Percentiles rank a stretch among this genome's conserved stretches.
These are phyloP conservation scores for Cromileptes altivelis DNA, from an alignment of 2,113 vertebrate genomes.

Conservation along the genomic window DNA sequence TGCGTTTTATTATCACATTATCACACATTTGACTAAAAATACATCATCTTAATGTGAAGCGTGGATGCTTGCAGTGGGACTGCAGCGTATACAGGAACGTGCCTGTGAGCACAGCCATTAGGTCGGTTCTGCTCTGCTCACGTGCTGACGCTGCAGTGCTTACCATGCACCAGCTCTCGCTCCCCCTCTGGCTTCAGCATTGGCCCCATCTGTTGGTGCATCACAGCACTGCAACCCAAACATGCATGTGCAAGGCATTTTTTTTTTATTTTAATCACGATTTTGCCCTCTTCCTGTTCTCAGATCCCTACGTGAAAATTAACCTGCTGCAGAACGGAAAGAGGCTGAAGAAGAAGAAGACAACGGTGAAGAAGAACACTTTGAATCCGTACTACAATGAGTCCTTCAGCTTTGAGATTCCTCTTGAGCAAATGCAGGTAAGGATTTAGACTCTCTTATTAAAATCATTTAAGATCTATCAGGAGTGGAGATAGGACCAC, in stretches of 20 bases:
- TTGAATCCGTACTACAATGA: constrained; percentile 98
- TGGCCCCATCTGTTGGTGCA: constrained; percentile 77
- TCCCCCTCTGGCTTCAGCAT: constrained; percentile 33
- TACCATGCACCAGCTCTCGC: constrained; percentile 46
- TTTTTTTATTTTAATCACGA: neutral
- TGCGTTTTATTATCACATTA: neutral
- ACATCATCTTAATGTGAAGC: neutral
- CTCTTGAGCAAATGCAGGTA: constrained; percentile 98
- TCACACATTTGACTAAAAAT: neutral
- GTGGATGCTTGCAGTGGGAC: constrained; percentile 26
- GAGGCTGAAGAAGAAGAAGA: constrained; percentile 99
- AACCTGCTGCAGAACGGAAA: constrained; percentile 98
- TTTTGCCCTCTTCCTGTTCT: neutral
- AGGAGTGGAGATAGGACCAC: neutral
- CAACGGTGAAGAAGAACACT: constrained; percentile 98
- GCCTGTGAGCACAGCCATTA: constrained; percentile 64
- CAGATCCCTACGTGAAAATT: constrained; percentile 98
- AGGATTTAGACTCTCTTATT: neutral
- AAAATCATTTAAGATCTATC: neutral
- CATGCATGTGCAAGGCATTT: neutral
- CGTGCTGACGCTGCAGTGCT: constrained; percentile 82
- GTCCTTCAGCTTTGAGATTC: constrained; percentile 99
- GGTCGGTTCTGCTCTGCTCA: constrained; percentile 66
- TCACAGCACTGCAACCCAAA: constrained; percentile 52
- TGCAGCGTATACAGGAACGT: constrained; percentile 32